A percentile compares a stretch with the other conserved stretches of the same genome.
These are phyloP conservation scores for Lordiphosa andalusiaca DNA, from an alignment of 2,888 invertebrate species.

Conservation along the genomic window DNA sequence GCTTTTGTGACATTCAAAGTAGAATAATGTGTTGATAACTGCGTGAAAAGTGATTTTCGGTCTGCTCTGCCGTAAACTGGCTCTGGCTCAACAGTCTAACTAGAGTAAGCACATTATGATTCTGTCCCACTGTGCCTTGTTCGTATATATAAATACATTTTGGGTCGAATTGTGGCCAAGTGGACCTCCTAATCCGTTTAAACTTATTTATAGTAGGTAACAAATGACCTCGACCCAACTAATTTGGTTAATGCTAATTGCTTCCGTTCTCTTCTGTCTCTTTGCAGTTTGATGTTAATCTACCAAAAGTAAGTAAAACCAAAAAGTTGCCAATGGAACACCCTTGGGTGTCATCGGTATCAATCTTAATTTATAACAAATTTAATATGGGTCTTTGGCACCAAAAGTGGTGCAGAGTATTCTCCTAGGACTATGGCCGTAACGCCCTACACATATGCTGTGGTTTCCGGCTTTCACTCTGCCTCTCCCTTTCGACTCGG, in stretches of 20 bases:
- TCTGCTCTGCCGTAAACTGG: no score
- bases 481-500: neutral
- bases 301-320: slow-evolving; percentile 1
- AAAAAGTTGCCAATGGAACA: slow-evolving; percentile 8
- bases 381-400: slow-evolving; percentile 47
- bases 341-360: slow-evolving; percentile 45
- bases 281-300: slow-evolving; percentile 25
- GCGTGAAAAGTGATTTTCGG: no score
- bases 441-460: slow-evolving; percentile 33
- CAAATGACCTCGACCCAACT: no score
- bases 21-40: no score
- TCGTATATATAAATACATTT: no score
- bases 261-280: slow-evolving; percentile 5
- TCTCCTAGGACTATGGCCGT: slow-evolving; percentile 47
- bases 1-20: no score
- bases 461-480: slow-evolving; percentile 5
- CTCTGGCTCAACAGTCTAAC: no score
- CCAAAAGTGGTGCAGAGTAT: slow-evolving; percentile 15
- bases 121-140: no score
- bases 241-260: slow-evolving; percentile 5
- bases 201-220: no score
- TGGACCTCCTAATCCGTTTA: no score
- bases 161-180: no score
- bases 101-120: no score
- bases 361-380: slow-evolving; percentile 69